phyloP scores from a whole-genome alignment of 2,113 vertebrate species.

The Carollia perspicillata region DNA sequence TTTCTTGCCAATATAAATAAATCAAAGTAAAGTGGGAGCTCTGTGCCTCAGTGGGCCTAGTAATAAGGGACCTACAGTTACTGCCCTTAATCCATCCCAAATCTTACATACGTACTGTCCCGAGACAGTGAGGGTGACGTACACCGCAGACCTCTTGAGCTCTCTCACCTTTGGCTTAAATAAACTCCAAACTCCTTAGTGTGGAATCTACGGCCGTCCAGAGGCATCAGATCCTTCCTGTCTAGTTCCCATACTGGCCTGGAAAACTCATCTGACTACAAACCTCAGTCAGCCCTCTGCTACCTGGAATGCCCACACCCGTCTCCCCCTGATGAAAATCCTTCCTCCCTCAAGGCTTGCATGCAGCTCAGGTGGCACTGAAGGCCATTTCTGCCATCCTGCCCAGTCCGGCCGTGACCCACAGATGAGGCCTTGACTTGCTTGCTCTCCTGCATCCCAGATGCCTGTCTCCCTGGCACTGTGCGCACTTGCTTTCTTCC shows the following conservation, averaged over 20 bases:
- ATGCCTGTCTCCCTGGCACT: neutral
- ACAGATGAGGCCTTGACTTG: neutral
- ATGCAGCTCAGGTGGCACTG: neutral
- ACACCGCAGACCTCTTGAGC: neutral
- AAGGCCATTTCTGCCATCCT: neutral
- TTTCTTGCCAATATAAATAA: constrained; percentile 12
- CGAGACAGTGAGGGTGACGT: neutral
- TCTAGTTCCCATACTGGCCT: neutral
- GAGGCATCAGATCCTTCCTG: neutral
- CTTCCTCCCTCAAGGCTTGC: neutral
- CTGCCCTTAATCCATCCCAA: neutral
- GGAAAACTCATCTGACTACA: neutral
- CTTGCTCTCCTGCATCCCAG: neutral
- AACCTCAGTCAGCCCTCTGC: neutral
- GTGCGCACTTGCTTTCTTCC: neutral
- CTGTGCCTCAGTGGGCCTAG: neutral
- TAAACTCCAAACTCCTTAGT: neutral
- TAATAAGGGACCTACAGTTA: neutral
- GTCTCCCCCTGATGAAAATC: neutral
- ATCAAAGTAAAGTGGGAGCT: neutral
- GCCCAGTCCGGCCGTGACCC: neutral
- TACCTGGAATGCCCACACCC: neutral
- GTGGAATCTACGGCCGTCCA: neutral
- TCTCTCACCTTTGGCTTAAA: constrained; percentile 1
- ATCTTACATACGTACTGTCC: neutral